phyloP scores from a whole-genome alignment of 2,797 vertebrate species.

The Lithobates sylvaticus region DNA sequence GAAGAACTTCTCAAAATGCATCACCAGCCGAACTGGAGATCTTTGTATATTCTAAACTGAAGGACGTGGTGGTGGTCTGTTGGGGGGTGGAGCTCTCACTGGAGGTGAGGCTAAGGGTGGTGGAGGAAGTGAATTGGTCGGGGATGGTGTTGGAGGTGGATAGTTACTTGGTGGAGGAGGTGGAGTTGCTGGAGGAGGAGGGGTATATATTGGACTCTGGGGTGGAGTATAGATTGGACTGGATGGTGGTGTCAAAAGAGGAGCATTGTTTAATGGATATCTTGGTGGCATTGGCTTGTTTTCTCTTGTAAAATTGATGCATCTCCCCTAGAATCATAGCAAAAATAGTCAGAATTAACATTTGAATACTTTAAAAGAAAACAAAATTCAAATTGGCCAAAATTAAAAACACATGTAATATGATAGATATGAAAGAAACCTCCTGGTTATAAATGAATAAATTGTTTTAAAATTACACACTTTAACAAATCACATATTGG shows the following conservation, averaged over 20 bases:
- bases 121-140: slow-evolving; percentile 67
- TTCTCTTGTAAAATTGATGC: slow-evolving; percentile 91
- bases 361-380: neutral
- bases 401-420: neutral
- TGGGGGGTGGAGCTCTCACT: slow-evolving; percentile 74
- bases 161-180: slow-evolving; percentile 72
- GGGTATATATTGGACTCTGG: slow-evolving; percentile 80
- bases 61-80: slow-evolving; percentile 85
- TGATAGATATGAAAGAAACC: no score
- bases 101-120: slow-evolving; percentile 74
- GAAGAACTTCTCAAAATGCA: slow-evolving; percentile 63
- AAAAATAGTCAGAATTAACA: slow-evolving; percentile 36
- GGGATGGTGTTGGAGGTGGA: slow-evolving; percentile 70
- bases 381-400: neutral
- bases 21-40: slow-evolving; percentile 62
- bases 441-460: no score
- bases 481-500: no score
- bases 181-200: slow-evolving; percentile 72
- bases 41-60: slow-evolving; percentile 74
- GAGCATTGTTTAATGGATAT: slow-evolving; percentile 84
- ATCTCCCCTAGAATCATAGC: slow-evolving; percentile 83
- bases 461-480: no score
- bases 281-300: slow-evolving; percentile 80
- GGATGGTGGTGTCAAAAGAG: slow-evolving; percentile 67
- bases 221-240: slow-evolving; percentile 84